These are phyloP conservation scores for Lemur catta DNA, from an alignment of 2,797 vertebrate genomes.

Conservation along the genomic window DNA sequence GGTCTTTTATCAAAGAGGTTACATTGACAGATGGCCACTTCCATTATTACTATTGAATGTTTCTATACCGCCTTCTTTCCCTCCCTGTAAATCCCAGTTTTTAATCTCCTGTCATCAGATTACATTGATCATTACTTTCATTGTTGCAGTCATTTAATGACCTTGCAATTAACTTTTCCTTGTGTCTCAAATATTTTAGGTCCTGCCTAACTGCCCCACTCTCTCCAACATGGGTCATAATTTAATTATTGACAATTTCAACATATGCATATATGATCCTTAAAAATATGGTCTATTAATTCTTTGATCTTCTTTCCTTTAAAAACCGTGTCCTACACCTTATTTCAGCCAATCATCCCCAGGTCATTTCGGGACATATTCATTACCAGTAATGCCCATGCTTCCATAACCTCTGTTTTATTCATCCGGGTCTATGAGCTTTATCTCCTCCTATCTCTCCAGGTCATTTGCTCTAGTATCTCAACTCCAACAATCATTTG, in stretches of 20 bases:
- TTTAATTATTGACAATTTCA: conserved; percentile 1
- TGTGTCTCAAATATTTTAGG: background rate
- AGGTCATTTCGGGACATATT: background rate
- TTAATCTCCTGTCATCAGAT: background rate
- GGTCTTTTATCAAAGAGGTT: background rate
- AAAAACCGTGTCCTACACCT: background rate
- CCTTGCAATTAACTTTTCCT: background rate
- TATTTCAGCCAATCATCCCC: background rate
- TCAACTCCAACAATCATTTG: background rate
- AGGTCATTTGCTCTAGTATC: background rate
- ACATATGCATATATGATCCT: background rate
- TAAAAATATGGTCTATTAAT: background rate
- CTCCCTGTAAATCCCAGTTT: background rate
- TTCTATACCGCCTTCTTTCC: background rate
- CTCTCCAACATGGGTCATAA: background rate
- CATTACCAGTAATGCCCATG: background rate
- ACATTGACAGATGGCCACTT: background rate
- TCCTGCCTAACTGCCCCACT: background rate
- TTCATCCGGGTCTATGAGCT: background rate
- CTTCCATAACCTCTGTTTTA: background rate
- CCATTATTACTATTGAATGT: background rate
- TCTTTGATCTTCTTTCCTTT: background rate
- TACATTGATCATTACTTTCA: background rate
- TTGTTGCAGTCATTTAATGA: background rate
- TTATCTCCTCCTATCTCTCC: background rate